These are phyloP conservation scores for Phrynosoma blainvillii DNA, from an alignment of 2,113 vertebrate species.

Conservation along the genomic window DNA sequence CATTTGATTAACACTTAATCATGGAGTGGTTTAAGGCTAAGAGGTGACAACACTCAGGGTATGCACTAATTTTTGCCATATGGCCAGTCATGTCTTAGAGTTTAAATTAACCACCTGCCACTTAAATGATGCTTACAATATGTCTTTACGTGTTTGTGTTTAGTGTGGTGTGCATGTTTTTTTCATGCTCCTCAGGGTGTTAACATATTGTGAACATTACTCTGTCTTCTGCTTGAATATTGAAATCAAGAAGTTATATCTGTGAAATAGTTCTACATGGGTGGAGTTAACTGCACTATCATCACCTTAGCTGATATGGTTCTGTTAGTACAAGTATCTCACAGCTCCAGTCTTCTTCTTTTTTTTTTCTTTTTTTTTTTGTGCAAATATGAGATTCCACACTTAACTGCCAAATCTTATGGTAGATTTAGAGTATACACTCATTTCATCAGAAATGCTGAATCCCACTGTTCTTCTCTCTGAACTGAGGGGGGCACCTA, in stretches of 20 bases:
- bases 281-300: not conserved
- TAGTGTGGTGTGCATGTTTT: not conserved
- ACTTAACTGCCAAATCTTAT: too few species aligned
- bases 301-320: not conserved
- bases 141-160: slow-evolving; percentile 15
- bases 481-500: not conserved
- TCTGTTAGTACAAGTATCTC: not conserved
- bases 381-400: not conserved
- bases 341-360: not conserved
- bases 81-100: slow-evolving; percentile 50
- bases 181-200: not conserved
- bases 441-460: not conserved
- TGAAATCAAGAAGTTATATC: slow-evolving; percentile 9
- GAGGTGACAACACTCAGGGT: slow-evolving; percentile 33
- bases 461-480: not conserved
- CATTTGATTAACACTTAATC: slow-evolving; percentile 14
- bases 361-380: not conserved
- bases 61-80: slow-evolving; percentile 58
- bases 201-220: slow-evolving; percentile 6
- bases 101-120: slow-evolving; percentile 68
- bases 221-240: slow-evolving; percentile 8
- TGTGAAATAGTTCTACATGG: not conserved
- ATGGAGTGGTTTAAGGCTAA: not conserved
- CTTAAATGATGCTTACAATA: slow-evolving; percentile 33
- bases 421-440: not conserved